A percentile compares a stretch with the other conserved stretches of the same genome.
Conservation (phyloP, 2,797 vertebrate species). For the Cryptoprocta ferox region DNA sequence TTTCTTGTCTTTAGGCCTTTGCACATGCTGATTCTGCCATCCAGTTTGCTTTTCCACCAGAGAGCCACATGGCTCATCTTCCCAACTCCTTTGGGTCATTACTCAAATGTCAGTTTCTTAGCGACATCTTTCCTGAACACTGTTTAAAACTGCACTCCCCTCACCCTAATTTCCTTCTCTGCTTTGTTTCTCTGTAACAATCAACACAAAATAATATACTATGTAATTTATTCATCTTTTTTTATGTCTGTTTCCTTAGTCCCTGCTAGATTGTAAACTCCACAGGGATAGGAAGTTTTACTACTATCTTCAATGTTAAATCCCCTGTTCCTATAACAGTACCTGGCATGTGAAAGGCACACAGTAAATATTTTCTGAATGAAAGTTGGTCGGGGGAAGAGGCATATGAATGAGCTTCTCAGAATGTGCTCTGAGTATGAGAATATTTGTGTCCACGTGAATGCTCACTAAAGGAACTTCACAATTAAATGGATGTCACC, state of each 20-base stretch:
- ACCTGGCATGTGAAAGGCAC: not conserved
- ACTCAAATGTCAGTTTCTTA: not conserved
- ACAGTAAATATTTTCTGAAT: not conserved
- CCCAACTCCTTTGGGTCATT: not conserved
- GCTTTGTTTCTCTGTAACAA: not conserved
- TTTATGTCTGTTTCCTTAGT: not conserved
- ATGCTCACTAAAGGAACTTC: not conserved
- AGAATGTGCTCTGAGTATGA: not conserved
- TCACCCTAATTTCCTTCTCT: not conserved
- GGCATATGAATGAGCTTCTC: not conserved
- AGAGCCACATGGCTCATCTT: not conserved
- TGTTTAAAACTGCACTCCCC: not conserved
- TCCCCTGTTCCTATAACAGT: not conserved
- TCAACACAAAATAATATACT: not conserved
- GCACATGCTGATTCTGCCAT: not conserved
- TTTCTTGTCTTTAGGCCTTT: not conserved
- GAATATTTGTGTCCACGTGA: not conserved
- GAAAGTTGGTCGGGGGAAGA: not conserved
- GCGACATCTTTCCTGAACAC: not conserved
- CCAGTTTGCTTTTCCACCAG: not conserved
- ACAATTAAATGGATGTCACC: not conserved
- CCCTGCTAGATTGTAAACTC: not conserved
- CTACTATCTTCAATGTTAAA: not conserved
- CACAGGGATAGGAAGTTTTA: not conserved
- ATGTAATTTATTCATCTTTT: not conserved